Conservation (phyloP, 2,113 vertebrate species). For the Rhineura floridana region DNA sequence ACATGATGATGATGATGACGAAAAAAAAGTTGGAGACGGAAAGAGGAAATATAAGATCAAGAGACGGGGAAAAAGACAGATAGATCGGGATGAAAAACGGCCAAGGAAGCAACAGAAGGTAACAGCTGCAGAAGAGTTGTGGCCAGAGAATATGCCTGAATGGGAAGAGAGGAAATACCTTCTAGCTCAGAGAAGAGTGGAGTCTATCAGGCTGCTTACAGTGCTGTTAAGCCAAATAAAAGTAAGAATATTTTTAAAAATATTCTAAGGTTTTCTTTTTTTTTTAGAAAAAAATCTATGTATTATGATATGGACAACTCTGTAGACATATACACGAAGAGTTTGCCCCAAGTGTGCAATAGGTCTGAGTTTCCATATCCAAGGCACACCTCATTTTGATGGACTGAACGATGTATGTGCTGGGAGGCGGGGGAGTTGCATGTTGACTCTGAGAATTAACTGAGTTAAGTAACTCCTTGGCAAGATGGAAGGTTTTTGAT, state of each 20-base stretch:
- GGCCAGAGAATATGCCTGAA: slow-evolving; percentile 70
- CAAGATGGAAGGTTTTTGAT: not conserved
- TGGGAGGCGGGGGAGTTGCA: not conserved
- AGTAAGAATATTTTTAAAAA: slow-evolving; percentile 71
- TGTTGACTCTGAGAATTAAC: not conserved
- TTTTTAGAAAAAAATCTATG: slow-evolving; percentile 9
- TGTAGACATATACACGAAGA: not conserved
- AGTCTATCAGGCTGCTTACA: slow-evolving; percentile 77
- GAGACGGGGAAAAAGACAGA: slow-evolving; percentile 74
- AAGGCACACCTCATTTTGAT: not conserved
- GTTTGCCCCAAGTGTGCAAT: not conserved
- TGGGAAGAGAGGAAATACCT: slow-evolving; percentile 80
- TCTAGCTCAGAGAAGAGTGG: slow-evolving; percentile 77
- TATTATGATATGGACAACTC: slow-evolving; percentile 36
- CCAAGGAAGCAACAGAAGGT: slow-evolving; percentile 65
- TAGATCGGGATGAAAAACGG: slow-evolving; percentile 69
- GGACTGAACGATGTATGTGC: not conserved
- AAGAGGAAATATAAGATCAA: slow-evolving; percentile 75
- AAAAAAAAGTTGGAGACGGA: slow-evolving; percentile 75
- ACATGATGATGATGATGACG: slow-evolving; percentile 75
- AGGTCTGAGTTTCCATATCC: not conserved
- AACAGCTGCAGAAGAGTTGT: slow-evolving; percentile 62
- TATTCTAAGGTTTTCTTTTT: slow-evolving; percentile 25
- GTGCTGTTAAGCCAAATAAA: slow-evolving; percentile 78
- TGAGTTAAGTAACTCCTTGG: not conserved